Base-by-base conservation (phyloP, 1,140 invertebrate genomes). In the Zaprionus camerounensis region DNA sequence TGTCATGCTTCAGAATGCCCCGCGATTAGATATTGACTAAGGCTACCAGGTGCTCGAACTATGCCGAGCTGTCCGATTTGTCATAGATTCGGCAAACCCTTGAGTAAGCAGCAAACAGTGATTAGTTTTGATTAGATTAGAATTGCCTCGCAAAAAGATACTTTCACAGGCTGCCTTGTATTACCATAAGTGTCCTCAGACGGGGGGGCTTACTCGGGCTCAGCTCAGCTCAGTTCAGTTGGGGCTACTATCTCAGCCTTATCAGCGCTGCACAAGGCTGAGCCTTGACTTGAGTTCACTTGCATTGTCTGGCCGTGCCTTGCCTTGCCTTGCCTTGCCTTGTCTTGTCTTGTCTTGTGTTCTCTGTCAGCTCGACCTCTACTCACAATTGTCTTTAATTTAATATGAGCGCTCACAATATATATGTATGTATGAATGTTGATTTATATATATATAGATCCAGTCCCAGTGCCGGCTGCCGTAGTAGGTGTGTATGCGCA, bases 371-470 rank as follows among this genome's bases (percentile, higher is more conserved):
- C 34, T 17, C 65, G 81, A 83, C 84, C 80, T 88, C 64, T 84
- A 81, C 85, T 84, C 81, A 79, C 84, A 88, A 88, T 88, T 88
- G 85, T 84, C 72, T 90, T 84, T 76, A 88, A 88, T 88, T 90
- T 88, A 88, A 90, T 88, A 84, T 81, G 58, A 56, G 46, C 75
- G 46, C 59, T 31, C 41, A 76, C 80, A 41, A 41, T 41, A n/a
- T 46, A 17, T n/a, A n/a, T 38, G 2, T 36, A 5, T 36, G 12
- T 38, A 15, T 38, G 36, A 5, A 15, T 38, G 41, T 46, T 9
- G n/a, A 17, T 41, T n/a, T 17, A 46, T 46, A 9, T 46, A 3
- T 44, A 3, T 63, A 78, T 73, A 73, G 73, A 63, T 58, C 31
- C 31, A 71, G 73, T 46, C n/a, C 0, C 41, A 71, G 70, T 55